A percentile compares a stretch with the other conserved stretches of the same genome.
These are phyloP conservation scores for Yponomeuta plumbellus DNA, from an alignment of 2,888 invertebrate genomes.

Conservation along the genomic window DNA sequence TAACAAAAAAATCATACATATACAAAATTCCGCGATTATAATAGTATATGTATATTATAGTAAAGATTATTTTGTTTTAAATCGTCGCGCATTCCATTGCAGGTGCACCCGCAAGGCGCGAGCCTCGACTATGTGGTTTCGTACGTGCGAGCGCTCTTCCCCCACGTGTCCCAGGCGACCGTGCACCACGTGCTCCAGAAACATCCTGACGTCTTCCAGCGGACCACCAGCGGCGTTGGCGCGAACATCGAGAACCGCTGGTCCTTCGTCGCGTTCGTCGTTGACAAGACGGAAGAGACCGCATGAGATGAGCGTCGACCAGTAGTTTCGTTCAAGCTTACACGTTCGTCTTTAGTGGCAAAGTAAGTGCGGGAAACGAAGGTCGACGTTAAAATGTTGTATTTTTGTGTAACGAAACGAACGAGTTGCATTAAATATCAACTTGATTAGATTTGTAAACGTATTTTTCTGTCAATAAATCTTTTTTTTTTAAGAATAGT, in stretches of 20 bases:
- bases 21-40: too few species aligned
- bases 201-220: constrained; percentile 88
- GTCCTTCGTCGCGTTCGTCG: constrained; percentile 85
- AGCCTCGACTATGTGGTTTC: constrained; percentile 93
- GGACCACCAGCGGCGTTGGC: constrained; percentile 87
- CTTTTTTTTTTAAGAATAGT: background rate
- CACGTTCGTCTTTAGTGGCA: background rate
- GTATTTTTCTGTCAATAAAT: background rate
- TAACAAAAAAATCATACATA: too few species aligned
- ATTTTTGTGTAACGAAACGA: too few species aligned
- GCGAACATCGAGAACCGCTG: constrained; percentile 91
- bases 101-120: constrained; percentile 95
- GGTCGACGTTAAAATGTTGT: background rate
- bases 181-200: constrained; percentile 86
- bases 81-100: constrained; percentile 44
- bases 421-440: background rate
- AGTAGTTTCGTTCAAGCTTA: background rate
- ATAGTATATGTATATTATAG: too few species aligned
- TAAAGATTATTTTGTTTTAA: too few species aligned
- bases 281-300: constrained; percentile 22
- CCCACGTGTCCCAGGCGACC: constrained; percentile 82
- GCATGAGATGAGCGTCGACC: constrained; percentile 17
- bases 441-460: background rate
- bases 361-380: background rate
- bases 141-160: constrained; percentile 89